Evolutionary conservation across 2,113 vertebrate genomes (phyloP).

Genomic region (Serinus canaria): DNA sequence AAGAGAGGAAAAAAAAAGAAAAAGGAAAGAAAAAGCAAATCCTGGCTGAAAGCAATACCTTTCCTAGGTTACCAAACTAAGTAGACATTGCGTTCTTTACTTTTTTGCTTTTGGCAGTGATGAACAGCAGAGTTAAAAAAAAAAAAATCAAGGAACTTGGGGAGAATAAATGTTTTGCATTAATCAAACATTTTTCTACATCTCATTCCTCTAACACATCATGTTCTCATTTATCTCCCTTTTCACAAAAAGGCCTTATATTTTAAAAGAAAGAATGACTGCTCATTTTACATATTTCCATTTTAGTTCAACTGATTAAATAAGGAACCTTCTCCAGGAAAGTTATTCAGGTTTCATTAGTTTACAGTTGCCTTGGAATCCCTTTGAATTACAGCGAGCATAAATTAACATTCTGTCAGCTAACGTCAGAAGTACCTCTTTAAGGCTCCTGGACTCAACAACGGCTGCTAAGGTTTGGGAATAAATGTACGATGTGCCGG

Average conservation of each 20-base stretch:
- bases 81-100: neutral
- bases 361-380: slow-evolving; percentile 71
- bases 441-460: slow-evolving; percentile 67
- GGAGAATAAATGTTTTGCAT: slow-evolving; percentile 46
- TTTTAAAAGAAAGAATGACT: neutral
- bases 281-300: slow-evolving; percentile 44
- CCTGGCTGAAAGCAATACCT: slow-evolving; percentile 72
- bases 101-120: slow-evolving; percentile 56
- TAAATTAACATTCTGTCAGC: slow-evolving; percentile 72
- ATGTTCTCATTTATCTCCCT: slow-evolving; percentile 52
- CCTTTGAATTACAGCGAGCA: slow-evolving; percentile 67
- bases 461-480: slow-evolving; percentile 68
- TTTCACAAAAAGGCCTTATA: neutral
- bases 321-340: slow-evolving; percentile 38
- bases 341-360: slow-evolving; percentile 70
- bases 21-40: slow-evolving; percentile 41
- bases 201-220: neutral
- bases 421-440: slow-evolving; percentile 70
- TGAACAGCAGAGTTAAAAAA: slow-evolving; percentile 27
- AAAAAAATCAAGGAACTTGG: neutral
- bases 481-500: slow-evolving; percentile 68
- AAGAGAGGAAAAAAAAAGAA: neutral
- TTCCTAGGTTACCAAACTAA: slow-evolving; percentile 59
- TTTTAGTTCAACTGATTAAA: slow-evolving; percentile 63
- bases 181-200: slow-evolving; percentile 34